These are phyloP conservation scores for Taeniopygia guttata DNA, from an alignment of 2,797 vertebrate species.

Conservation along the genomic window DNA sequence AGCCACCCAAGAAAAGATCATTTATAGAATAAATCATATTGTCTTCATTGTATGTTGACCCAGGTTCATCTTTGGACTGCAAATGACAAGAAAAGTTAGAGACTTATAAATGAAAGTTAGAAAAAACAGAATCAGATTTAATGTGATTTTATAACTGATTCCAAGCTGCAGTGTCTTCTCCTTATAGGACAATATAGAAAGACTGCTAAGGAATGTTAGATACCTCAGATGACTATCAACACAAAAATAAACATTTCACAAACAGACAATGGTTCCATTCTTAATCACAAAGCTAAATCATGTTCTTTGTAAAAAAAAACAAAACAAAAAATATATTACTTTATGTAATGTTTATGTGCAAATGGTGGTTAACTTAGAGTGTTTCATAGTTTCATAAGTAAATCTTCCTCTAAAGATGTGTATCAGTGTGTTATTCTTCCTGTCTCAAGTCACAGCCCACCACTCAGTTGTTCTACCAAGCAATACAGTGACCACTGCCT, in stretches of 20 bases:
- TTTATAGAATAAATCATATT: slow-evolving; percentile 66
- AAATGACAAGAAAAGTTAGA: background rate
- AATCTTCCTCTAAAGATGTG: background rate
- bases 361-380: background rate
- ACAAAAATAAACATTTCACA: background rate
- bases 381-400: background rate
- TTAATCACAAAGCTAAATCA: background rate
- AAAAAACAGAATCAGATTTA: background rate
- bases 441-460: background rate
- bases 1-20: slow-evolving; percentile 67
- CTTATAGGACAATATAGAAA: background rate
- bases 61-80: slow-evolving; percentile 39
- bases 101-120: background rate
- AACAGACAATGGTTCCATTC: background rate
- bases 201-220: background rate
- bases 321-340: background rate
- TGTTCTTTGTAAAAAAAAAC: background rate
- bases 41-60: slow-evolving; percentile 62
- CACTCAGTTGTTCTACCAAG: background rate
- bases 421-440: background rate
- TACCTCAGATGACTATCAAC: background rate
- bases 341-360: background rate
- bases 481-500: background rate
- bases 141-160: background rate
- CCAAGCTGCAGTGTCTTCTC: background rate